phyloP scores from a whole-genome alignment of 2,888 invertebrate species.

The Melanotus villosus region DNA sequence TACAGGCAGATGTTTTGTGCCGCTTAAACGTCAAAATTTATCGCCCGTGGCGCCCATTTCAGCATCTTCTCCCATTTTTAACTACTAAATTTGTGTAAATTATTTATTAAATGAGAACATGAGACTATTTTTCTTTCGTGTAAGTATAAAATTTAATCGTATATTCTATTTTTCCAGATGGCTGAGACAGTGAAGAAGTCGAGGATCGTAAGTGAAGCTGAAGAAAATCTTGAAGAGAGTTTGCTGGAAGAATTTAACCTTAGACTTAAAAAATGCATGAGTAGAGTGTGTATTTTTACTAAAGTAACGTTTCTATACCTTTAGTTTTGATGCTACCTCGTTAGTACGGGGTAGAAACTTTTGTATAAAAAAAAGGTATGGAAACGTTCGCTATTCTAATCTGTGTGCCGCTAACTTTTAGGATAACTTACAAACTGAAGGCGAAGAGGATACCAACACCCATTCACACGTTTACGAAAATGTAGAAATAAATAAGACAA shows the following conservation, averaged over 20 bases:
- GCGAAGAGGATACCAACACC: slow-evolving; percentile 7
- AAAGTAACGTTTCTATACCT: slow-evolving; percentile 21
- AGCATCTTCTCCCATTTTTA: no score
- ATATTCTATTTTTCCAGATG: no score
- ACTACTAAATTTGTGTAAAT: no score
- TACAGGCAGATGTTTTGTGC: no score
- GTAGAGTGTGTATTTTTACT: slow-evolving; percentile 62
- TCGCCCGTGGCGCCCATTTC: no score
- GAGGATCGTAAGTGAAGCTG: slow-evolving; percentile 67
- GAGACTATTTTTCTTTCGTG: no score
- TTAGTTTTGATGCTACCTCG: neutral
- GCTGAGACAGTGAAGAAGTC: slow-evolving; percentile 68
- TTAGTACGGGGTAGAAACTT: neutral
- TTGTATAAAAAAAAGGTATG: neutral
- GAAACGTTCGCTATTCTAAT: slow-evolving; percentile 21
- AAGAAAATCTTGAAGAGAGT: slow-evolving; percentile 66
- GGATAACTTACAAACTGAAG: slow-evolving; percentile 58
- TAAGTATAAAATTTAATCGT: no score
- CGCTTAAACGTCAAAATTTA: no score
- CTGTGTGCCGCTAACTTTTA: slow-evolving; percentile 59
- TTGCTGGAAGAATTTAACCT: slow-evolving; percentile 68
- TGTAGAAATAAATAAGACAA: slow-evolving; percentile 50
- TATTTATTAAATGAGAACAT: no score
- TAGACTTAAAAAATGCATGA: slow-evolving; percentile 68
- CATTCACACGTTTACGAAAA: slow-evolving; percentile 58